A percentile compares a stretch with the other conserved stretches of the same genome.
These are phyloP conservation scores for Bombus vancouverensis DNA, from an alignment of 1,140 invertebrate genomes.

Conservation along the genomic window DNA sequence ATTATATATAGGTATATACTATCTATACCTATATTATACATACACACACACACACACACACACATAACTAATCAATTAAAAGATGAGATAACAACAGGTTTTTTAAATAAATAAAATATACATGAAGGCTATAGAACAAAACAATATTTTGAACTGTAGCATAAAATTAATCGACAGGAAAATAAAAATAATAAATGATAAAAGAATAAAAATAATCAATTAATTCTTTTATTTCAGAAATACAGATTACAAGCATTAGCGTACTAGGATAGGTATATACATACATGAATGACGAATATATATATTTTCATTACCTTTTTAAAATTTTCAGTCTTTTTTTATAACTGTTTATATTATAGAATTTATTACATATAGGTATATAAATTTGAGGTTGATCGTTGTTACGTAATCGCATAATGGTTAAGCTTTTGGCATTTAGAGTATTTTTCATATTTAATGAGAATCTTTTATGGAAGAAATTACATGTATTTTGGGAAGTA, in stretches of 20 bases:
- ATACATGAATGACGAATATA: not conserved
- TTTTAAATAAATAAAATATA: not conserved
- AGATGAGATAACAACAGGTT: too few relatives aligned
- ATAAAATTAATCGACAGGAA: not conserved
- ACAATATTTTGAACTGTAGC: not conserved
- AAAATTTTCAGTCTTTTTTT: not conserved
- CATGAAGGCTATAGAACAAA: rapidly evolving
- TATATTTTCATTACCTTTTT: not conserved
- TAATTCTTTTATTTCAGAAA: not conserved
- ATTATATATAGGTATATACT: too few relatives aligned
- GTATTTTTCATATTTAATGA: not conserved
- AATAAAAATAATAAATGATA: not conserved
- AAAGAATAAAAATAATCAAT: not conserved
- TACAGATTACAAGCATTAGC: not conserved
- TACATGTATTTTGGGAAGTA: not conserved
- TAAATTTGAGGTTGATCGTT: not conserved
- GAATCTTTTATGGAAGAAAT: not conserved
- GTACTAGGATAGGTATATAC: not conserved
- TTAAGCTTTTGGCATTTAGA: not conserved
- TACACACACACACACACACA: too few relatives aligned
- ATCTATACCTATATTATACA: too few relatives aligned
- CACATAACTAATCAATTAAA: too few relatives aligned
- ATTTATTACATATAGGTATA: not conserved
- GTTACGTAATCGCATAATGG: not conserved
- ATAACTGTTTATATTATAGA: not conserved